A percentile compares a stretch with the other conserved stretches of the same genome.
Conservation (phyloP, 2,797 vertebrate genomes). For the Eidolon dupreanum region DNA sequence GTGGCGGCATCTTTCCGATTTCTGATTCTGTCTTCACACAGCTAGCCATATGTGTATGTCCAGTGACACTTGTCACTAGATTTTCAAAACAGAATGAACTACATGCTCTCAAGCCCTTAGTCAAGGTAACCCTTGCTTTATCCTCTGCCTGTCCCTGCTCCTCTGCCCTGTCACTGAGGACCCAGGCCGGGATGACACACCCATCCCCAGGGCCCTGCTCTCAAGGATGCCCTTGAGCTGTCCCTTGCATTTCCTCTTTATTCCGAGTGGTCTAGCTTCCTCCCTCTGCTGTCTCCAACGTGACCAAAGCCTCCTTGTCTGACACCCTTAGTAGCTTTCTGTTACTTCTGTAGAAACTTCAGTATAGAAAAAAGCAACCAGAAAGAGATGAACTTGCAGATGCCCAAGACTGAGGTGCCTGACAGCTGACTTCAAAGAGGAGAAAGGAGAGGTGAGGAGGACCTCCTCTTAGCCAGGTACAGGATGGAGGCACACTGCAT, state of each 20-base stretch:
- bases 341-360: not conserved
- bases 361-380: not conserved
- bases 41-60: not conserved
- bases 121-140: not conserved
- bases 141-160: not conserved
- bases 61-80: not conserved
- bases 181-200: not conserved
- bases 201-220: not conserved
- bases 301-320: not conserved
- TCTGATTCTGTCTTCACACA: not conserved
- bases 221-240: accelerated
- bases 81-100: not conserved
- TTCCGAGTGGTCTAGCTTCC: not conserved
- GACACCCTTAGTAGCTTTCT: not conserved
- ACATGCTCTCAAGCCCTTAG: not conserved
- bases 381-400: not conserved
- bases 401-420: not conserved
- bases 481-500: not conserved
- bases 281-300: not conserved
- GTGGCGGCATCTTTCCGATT: not conserved
- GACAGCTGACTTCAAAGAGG: not conserved
- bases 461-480: not conserved
- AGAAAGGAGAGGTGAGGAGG: not conserved
- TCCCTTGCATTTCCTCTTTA: not conserved
- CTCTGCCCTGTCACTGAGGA: not conserved